Evolutionary conservation across 1,140 invertebrate genomes (phyloP).

Genomic region (Drosophila quadrilineata): DNA sequence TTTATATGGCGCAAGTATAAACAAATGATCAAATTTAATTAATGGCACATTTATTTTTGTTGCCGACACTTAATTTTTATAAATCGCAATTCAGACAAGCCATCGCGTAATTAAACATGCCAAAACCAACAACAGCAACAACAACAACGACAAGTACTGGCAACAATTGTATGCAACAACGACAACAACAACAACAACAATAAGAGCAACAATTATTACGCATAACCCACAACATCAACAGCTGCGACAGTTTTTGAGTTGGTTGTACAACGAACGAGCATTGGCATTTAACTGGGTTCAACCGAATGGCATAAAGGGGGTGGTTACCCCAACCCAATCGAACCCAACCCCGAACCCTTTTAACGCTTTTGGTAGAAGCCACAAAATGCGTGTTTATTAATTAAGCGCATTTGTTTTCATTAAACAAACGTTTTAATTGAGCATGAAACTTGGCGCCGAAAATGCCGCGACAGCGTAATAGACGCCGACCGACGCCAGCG

Average conservation of each 20-base stretch:
- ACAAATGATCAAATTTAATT: conserved; percentile 49
- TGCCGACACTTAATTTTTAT: conserved; percentile 56
- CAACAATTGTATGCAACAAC: conserved; percentile 29
- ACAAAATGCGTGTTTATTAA: conserved; percentile 81
- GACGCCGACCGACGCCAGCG: conserved; percentile 30
- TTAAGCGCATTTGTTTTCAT: conserved; percentile 81
- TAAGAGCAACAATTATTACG: conserved; percentile 49
- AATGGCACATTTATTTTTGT: conserved; percentile 35
- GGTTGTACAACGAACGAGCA: conserved; percentile 23
- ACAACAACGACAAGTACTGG: conserved; percentile 10
- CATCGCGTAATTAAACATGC: conserved; percentile 29
- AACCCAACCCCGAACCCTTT: neutral
- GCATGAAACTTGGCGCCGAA: conserved; percentile 76
- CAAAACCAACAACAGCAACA: conserved; percentile 19
- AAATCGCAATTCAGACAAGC: conserved; percentile 40
- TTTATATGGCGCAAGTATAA: conserved; percentile 34
- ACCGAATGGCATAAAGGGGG: neutral
- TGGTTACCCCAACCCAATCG: conserved; percentile 19
- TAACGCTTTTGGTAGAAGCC: conserved; percentile 46
- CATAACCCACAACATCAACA: conserved; percentile 66
- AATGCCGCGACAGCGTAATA: conserved; percentile 59
- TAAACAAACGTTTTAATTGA: conserved; percentile 81
- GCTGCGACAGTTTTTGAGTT: conserved; percentile 65
- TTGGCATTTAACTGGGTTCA: conserved; percentile 3
- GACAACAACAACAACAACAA: conserved; percentile 19